Conservation (phyloP, 2,113 vertebrate genomes). For the Tachycineta bicolor region DNA sequence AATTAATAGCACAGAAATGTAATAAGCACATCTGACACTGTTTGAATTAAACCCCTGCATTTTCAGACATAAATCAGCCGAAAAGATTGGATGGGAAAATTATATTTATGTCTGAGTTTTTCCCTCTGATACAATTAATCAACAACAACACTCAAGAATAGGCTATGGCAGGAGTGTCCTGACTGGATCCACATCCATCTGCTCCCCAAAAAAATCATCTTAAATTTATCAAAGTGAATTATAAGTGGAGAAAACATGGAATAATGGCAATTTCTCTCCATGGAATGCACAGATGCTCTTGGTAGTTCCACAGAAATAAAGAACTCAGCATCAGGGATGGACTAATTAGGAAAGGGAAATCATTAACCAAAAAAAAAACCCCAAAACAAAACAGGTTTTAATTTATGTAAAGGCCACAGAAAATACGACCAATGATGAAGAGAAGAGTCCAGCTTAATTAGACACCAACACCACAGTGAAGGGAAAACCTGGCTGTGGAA, state of each 20-base stretch:
- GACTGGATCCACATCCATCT: background rate
- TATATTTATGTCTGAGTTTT: background rate
- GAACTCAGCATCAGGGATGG: background rate
- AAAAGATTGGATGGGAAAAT: background rate
- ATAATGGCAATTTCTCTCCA: background rate
- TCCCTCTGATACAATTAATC: background rate
- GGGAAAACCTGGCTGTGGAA: background rate
- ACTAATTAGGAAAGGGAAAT: background rate
- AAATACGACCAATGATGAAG: background rate
- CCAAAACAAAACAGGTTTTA: background rate
- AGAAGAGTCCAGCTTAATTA: background rate
- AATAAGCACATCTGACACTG: background rate
- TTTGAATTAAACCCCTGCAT: background rate
- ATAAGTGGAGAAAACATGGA: background rate
- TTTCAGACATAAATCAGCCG: background rate
- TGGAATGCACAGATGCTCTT: background rate
- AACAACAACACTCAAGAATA: rapidly evolving
- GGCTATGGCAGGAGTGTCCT: background rate
- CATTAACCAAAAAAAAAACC: background rate
- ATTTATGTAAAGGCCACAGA: background rate
- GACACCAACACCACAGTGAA: rapidly evolving
- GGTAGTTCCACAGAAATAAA: background rate
- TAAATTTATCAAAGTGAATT: background rate
- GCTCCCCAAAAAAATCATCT: background rate
- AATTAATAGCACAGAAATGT: background rate